Evolutionary conservation across 2,888 invertebrate genomes (phyloP).

Genomic region (Scrobipalpa atriplicella): DNA sequence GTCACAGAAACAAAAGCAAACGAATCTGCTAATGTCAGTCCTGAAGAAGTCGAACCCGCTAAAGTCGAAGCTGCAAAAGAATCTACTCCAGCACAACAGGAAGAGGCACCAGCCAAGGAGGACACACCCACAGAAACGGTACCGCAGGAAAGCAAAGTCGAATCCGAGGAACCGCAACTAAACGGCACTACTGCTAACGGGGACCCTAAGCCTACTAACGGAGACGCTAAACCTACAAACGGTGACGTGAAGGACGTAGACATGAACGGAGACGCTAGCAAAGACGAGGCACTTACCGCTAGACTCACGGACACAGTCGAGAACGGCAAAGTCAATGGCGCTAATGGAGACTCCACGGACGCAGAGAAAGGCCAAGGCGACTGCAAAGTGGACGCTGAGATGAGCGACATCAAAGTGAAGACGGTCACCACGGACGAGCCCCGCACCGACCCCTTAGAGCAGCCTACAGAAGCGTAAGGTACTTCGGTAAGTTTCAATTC

Average conservation of each 20-base stretch:
- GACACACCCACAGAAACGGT: constrained; percentile 23
- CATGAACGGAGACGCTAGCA: constrained; percentile 63
- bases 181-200: constrained; percentile 57
- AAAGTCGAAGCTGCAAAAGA: constrained; percentile 33
- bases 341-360: constrained; percentile 50
- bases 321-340: constrained; percentile 61
- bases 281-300: constrained; percentile 62
- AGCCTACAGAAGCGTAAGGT: constrained; percentile 79
- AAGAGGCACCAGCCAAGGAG: constrained; percentile 31
- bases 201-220: constrained; percentile 31
- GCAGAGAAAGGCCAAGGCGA: constrained; percentile 65
- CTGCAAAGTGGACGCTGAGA: constrained; percentile 55
- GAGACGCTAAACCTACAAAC: constrained; percentile 47
- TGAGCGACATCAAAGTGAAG: constrained; percentile 81
- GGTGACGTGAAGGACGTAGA: constrained; percentile 48
- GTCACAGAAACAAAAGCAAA: constrained; percentile 30
- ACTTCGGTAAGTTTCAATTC: constrained; percentile 59
- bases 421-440: constrained; percentile 77
- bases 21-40: constrained; percentile 32
- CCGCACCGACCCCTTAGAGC: constrained; percentile 70
- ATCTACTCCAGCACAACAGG: constrained; percentile 34
- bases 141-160: constrained; percentile 43
- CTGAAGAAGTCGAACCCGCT: constrained; percentile 35
- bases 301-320: constrained; percentile 68
- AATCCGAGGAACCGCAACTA: constrained; percentile 56